These are phyloP conservation scores for Rhinoderma darwinii DNA, from an alignment of 2,113 vertebrate species.

Conservation along the genomic window DNA sequence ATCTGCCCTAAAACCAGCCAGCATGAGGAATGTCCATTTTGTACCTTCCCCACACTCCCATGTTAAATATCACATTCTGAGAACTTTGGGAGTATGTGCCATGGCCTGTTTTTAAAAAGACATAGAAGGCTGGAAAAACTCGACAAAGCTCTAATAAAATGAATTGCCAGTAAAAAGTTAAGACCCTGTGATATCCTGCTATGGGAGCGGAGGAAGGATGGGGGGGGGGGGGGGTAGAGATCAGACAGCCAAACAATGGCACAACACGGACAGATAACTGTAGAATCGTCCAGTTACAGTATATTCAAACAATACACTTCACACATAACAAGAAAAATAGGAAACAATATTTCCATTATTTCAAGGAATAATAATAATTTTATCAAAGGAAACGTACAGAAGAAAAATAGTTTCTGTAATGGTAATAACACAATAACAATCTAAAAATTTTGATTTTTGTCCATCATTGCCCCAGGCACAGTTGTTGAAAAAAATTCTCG, in stretches of 20 bases:
- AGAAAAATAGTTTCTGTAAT: slow-evolving; percentile 20
- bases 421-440: slow-evolving; percentile 25
- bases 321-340: slow-evolving; percentile 43
- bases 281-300: slow-evolving; percentile 43
- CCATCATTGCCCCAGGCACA: slow-evolving; percentile 47
- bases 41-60: slow-evolving; percentile 50
- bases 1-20: slow-evolving; percentile 47
- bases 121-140: slow-evolving; percentile 19
- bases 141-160: slow-evolving; percentile 36
- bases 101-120: slow-evolving; percentile 21
- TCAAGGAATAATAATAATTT: slow-evolving; percentile 23
- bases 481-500: slow-evolving; percentile 36
- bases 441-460: slow-evolving; percentile 7
- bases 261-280: slow-evolving; percentile 43
- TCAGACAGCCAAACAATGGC: slow-evolving; percentile 35
- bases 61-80: slow-evolving; percentile 33
- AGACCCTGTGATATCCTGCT: slow-evolving; percentile 48
- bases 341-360: slow-evolving; percentile 25
- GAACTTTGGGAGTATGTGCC: slow-evolving; percentile 17
- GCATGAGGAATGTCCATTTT: slow-evolving; percentile 29
- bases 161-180: slow-evolving; percentile 7
- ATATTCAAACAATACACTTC: slow-evolving; percentile 48
- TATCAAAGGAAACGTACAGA: slow-evolving; percentile 28
- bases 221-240: neutral
- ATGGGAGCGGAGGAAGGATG: slow-evolving; percentile 48